These are phyloP conservation scores for Poeciliopsis infans DNA, from an alignment of 2,797 vertebrate genomes.

Conservation along the genomic window DNA sequence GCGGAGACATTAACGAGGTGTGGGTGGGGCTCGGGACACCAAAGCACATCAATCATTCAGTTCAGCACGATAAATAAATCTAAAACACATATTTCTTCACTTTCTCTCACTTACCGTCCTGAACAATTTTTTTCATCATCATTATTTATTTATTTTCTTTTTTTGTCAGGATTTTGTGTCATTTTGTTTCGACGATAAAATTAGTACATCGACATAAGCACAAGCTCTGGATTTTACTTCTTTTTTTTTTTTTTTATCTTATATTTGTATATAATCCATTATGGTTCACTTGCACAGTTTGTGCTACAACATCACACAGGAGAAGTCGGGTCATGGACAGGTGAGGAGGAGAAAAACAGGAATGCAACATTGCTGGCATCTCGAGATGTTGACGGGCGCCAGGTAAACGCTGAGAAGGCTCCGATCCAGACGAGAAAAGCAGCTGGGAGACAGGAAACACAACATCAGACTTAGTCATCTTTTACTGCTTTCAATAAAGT, in stretches of 20 bases:
- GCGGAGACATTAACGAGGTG: conserved; percentile 31
- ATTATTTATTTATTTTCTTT: conserved; percentile 52
- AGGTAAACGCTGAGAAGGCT: conserved; percentile 56
- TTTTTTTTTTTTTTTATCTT: conserved; percentile 36
- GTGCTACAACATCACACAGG: conserved; percentile 92
- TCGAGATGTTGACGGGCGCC: conserved; percentile 71
- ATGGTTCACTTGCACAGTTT: conserved; percentile 96
- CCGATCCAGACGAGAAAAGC: conserved; percentile 54
- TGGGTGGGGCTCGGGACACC: conserved; percentile 73
- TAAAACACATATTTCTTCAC: conserved; percentile 85
- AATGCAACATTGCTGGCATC: conserved; percentile 62
- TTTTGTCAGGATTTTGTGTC: conserved; percentile 74
- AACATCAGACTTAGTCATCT: not conserved
- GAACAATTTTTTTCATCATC: conserved; percentile 13
- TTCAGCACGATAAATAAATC: conserved; percentile 85
- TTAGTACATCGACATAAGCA: conserved; percentile 92
- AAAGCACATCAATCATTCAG: conserved; percentile 91
- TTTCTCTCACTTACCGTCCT: conserved; percentile 57
- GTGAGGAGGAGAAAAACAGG: conserved; percentile 80
- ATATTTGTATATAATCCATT: conserved; percentile 73
- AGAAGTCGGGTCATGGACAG: conserved; percentile 70
- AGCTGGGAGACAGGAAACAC: conserved; percentile 51
- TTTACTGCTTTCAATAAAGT: not conserved
- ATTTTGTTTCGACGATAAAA: conserved; percentile 84
- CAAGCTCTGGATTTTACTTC: conserved; percentile 71